These are phyloP conservation scores for Pollenia angustigena DNA, from an alignment of 2,888 invertebrate genomes.

Conservation along the genomic window DNA sequence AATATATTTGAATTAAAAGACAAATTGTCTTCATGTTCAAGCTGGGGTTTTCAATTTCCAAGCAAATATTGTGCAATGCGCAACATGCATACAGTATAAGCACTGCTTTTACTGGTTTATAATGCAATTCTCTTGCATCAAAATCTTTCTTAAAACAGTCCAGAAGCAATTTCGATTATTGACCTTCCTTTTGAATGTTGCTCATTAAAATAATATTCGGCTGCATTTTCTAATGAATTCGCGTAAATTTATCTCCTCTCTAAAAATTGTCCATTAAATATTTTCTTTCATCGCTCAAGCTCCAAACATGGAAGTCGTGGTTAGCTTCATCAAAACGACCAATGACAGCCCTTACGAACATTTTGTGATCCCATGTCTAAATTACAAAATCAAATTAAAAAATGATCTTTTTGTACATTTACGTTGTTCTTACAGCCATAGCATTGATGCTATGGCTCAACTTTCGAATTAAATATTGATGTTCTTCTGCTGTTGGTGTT, in stretches of 20 bases:
- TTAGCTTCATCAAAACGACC: too few relatives aligned
- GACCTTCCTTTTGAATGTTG: conserved; percentile 15
- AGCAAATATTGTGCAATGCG: conserved; percentile 46
- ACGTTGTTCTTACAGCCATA: neutral
- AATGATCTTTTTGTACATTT: too few relatives aligned
- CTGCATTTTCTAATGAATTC: neutral
- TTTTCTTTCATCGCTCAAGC: too few relatives aligned
- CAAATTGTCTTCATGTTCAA: too few relatives aligned
- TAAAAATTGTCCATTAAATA: too few relatives aligned
- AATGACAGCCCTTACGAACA: too few relatives aligned
- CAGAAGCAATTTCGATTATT: neutral
- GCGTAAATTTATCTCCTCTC: too few relatives aligned
- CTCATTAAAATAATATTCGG: conserved; percentile 24
- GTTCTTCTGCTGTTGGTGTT: too few relatives aligned
- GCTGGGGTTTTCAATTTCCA: neutral
- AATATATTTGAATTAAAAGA: too few relatives aligned
- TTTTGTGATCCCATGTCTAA: too few relatives aligned
- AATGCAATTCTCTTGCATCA: conserved; percentile 45
- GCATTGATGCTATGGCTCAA: neutral
- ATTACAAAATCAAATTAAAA: too few relatives aligned
- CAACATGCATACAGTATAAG: conserved; percentile 32
- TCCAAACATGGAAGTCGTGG: too few relatives aligned
- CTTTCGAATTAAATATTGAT: neutral
- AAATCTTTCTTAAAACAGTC: conserved; percentile 19
- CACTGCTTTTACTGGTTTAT: conserved; percentile 32